Evolutionary conservation across 2,888 invertebrate species (phyloP).

Genomic region (Eumacrocentrus americanus): DNA sequence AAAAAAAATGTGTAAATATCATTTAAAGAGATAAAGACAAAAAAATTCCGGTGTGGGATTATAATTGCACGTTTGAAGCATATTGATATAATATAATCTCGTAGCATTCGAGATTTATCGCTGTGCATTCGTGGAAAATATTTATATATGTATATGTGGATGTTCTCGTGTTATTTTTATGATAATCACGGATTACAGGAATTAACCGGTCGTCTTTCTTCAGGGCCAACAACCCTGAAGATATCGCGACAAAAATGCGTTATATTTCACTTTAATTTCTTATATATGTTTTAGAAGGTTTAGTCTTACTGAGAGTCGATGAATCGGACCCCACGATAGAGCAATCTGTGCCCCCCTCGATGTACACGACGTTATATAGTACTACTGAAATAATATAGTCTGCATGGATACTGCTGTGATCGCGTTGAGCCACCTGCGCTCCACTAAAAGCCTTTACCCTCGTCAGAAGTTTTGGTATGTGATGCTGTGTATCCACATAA

Average conservation of each 20-base stretch:
- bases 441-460: slow-evolving; percentile 27
- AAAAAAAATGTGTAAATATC: no score
- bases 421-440: slow-evolving; percentile 26
- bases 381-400: slow-evolving; percentile 20
- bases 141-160: not conserved
- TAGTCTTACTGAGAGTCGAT: slow-evolving; percentile 10
- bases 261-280: not conserved
- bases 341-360: slow-evolving; percentile 27
- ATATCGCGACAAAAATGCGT: not conserved
- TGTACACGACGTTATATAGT: no score
- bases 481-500: slow-evolving; percentile 40
- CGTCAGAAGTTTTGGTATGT: slow-evolving; percentile 36
- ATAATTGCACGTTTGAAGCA: slow-evolving; percentile 18
- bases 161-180: slow-evolving; percentile 7
- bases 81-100: slow-evolving; percentile 13
- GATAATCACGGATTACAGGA: slow-evolving; percentile 17
- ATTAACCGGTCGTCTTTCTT: not conserved
- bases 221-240: slow-evolving; percentile 1
- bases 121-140: slow-evolving; percentile 4
- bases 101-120: slow-evolving; percentile 16
- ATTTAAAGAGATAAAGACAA: no score
- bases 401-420: slow-evolving; percentile 12
- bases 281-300: slow-evolving; percentile 2
- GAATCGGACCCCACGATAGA: no score
- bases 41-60: no score